Base-by-base conservation (phyloP, 1,140 invertebrate genomes). In the Pemphigus obesinymphae region DNA sequence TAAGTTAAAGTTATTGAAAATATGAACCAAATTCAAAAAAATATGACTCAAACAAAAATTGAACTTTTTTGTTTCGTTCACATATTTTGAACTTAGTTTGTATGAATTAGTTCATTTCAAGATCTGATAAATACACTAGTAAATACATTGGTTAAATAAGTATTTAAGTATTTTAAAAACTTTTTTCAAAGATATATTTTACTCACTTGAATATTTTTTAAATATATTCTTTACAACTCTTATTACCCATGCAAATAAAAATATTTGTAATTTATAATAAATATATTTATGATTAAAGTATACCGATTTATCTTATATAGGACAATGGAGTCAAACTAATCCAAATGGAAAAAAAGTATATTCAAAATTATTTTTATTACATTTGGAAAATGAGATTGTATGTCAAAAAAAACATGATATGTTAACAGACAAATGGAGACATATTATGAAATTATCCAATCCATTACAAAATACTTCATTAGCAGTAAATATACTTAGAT, bases 401-500 rank as follows among this genome's bases (percentile, higher is more conserved):
- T 76, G 73, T 23, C 50, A 76, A 40, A 76, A 76, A 7, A 58
- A 76, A 26, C 73, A 50, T n/a, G n/a, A n/a, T 10, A 50, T 58
- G 26, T 10, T 76, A 29, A 58, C 58, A 40, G 37, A 11, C 1
- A 58, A 23, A n/a, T 76, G 73, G 73, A 3, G 29, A 23, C 10
- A 37, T 23, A n/a, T 76, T 37, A 40, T 11, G 3, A 76, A 53
- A 40, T 29, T 13, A 48, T 26, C 34, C 0, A 29, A 37, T 26
- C 0, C 50, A 0, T 11, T 50, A 26, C 53, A 40, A 40, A 37
- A 26, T 58, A 58, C n/a, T 58, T 53, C 50, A 23, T 23, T 10
- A 40, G 73, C 50, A 40, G 73, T 76, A 58, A 76, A 50, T 76
- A n/a, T n/a, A n/a, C n/a, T n/a, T n/a, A n/a, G n/a, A n/a, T n/a